Conservation (phyloP, 2,113 vertebrate genomes). For the Pluvialis apricaria region DNA sequence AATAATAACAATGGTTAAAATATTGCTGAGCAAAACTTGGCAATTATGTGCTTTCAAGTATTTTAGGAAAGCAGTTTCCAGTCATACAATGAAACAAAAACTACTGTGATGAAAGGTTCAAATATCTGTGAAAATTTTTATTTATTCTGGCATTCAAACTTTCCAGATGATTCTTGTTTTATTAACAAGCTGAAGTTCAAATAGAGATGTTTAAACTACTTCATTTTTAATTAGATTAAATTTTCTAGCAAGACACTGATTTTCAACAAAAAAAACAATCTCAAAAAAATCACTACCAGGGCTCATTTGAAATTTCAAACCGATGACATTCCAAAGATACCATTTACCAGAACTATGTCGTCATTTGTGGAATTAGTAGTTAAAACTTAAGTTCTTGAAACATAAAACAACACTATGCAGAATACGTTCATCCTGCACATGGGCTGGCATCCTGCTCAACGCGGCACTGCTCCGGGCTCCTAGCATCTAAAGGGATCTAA, state of each 20-base stretch:
- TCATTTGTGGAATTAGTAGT: neutral
- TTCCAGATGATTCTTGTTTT: neutral
- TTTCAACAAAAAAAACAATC: neutral
- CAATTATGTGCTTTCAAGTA: neutral
- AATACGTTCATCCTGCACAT: fast-evolving
- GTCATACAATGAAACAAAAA: neutral
- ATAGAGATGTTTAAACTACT: neutral
- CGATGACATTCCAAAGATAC: neutral
- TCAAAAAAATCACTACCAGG: neutral
- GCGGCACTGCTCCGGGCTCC: fast-evolving
- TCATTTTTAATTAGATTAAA: neutral
- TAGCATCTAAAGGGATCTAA: neutral
- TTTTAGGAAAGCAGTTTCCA: neutral
- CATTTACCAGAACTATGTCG: neutral
- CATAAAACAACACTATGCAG: fast-evolving
- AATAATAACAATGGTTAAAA: neutral
- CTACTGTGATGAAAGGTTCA: neutral
- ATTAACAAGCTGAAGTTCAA: neutral
- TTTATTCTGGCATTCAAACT: neutral
- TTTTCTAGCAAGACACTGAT: neutral
- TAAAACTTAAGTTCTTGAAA: neutral
- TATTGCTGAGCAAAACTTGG: neutral
- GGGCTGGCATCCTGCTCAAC: neutral
- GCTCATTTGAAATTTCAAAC: neutral
- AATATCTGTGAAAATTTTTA: neutral